Evolutionary conservation across 1,140 invertebrate genomes (phyloP).

Genomic region (Lerema accius): DNA sequence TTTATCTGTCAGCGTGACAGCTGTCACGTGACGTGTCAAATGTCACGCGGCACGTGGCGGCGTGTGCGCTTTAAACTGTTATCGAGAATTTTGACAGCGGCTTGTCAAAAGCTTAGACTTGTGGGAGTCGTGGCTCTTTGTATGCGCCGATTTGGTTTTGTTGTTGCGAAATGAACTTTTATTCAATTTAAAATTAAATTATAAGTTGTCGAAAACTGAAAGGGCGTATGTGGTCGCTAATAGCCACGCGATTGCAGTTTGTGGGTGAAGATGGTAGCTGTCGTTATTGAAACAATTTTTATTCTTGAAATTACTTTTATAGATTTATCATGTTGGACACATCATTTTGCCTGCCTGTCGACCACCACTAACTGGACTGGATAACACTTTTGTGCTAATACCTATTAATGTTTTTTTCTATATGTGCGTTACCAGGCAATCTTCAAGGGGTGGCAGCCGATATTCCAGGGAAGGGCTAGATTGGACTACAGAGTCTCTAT

Average conservation of each 20-base stretch:
- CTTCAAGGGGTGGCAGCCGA: no score
- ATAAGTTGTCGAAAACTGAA: conserved; percentile 4
- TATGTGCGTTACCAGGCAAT: no score
- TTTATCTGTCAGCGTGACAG: conserved; percentile 56
- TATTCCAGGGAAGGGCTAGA: no score
- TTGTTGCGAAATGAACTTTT: conserved; percentile 29
- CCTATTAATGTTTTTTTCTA: no score
- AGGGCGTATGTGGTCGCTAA: conserved; percentile 2
- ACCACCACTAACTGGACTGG: no score
- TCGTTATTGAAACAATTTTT: no score
- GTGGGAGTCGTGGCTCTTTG: conserved; percentile 25
- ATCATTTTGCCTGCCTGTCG: no score
- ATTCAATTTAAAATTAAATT: conserved; percentile 26
- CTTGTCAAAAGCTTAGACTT: conserved; percentile 43
- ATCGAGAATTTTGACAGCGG: conserved; percentile 51
- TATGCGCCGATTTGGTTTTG: conserved; percentile 15
- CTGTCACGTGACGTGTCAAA: conserved; percentile 64
- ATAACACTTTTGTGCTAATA: no score
- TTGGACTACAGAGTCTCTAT: no score
- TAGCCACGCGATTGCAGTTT: background rate
- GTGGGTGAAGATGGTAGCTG: no score
- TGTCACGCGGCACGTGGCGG: conserved; percentile 45
- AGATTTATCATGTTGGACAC: no score
- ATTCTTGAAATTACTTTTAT: no score
- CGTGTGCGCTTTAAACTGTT: conserved; percentile 57